A percentile compares a stretch with the other conserved stretches of the same genome.
Evolutionary conservation across 2,797 vertebrate genomes (phyloP).

Genomic region (Picus viridis): DNA sequence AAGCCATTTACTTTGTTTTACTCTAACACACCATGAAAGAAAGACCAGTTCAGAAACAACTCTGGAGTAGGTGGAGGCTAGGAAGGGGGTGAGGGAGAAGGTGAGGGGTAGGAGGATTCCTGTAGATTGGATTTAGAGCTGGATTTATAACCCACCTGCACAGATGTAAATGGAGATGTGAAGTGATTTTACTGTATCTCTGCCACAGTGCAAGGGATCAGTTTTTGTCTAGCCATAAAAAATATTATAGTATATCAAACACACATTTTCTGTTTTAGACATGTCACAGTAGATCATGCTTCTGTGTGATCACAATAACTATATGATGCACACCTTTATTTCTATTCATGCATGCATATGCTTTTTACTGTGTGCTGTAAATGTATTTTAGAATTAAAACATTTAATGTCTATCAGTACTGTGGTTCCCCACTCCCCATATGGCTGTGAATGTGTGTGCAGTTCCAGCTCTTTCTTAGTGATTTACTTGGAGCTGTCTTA

Average conservation of each 20-base stretch:
- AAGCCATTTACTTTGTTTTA: background rate
- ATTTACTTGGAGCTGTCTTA: background rate
- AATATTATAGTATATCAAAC: background rate
- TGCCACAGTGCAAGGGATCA: background rate
- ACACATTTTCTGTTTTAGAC: background rate
- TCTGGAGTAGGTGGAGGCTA: background rate
- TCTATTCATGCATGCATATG: background rate
- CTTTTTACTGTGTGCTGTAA: background rate
- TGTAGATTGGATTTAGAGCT: rapidly evolving
- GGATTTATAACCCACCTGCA: background rate
- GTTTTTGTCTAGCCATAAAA: background rate
- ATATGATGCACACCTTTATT: rapidly evolving
- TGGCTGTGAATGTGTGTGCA: rapidly evolving
- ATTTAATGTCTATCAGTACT: no score
- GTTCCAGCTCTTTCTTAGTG: background rate
- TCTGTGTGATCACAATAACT: background rate
- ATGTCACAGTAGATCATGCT: background rate
- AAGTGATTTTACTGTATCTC: background rate
- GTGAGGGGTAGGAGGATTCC: rapidly evolving
- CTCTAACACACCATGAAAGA: background rate
- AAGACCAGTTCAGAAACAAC: background rate
- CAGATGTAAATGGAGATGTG: background rate
- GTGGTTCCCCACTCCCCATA: background rate
- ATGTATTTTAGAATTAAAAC: background rate
- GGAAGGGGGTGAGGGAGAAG: background rate